phyloP scores from a whole-genome alignment of 2,113 vertebrate species.

The Halichoeres trimaculatus region DNA sequence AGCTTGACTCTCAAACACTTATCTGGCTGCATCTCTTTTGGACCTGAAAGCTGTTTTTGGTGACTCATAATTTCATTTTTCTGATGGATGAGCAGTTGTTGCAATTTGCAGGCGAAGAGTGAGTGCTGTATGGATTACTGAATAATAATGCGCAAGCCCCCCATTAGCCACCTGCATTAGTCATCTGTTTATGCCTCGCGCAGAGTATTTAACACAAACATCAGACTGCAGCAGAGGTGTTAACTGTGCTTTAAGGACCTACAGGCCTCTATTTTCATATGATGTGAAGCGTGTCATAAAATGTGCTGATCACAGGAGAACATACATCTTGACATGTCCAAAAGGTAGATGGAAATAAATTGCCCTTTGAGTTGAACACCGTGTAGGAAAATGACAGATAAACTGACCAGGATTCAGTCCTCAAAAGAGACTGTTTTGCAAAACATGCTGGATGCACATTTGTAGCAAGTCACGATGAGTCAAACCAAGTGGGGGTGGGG shows the following conservation, averaged over 20 bases:
- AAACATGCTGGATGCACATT: constrained; percentile 43
- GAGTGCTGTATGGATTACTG: background rate
- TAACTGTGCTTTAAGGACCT: background rate
- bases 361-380: background rate
- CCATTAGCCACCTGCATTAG: background rate
- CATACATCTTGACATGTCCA: constrained; percentile 3
- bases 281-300: background rate
- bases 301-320: constrained; percentile 16
- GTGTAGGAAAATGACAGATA: background rate
- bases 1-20: constrained; percentile 9
- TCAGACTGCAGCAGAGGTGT: background rate
- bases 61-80: constrained; percentile 6
- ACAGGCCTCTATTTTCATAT: background rate
- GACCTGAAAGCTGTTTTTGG: constrained; percentile 3
- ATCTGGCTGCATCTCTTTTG: background rate
- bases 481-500: background rate
- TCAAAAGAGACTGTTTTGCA: constrained; percentile 23
- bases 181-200: constrained; percentile 6
- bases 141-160: background rate
- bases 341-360: background rate
- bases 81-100: background rate
- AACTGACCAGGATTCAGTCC: background rate
- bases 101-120: constrained; percentile 11
- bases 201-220: background rate
- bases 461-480: constrained; percentile 57